Base-by-base conservation (phyloP, 1,140 invertebrate species). In the Muscidifurax raptorellus region DNA sequence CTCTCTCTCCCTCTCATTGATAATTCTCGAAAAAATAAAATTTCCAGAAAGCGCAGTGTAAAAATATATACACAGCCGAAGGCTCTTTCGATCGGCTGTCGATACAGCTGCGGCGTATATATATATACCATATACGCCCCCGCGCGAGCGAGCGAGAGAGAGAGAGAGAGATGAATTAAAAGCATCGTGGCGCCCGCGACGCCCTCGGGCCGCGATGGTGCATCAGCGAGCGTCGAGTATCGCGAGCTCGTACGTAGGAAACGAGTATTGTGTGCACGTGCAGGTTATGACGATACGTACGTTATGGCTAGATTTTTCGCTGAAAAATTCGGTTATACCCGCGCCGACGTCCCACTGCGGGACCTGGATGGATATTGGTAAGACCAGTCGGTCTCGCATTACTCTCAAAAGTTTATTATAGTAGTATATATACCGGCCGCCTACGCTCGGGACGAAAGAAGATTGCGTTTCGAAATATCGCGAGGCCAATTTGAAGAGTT, bases 111-210 rank as follows among this genome's bases (percentile, higher is more conserved):
- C 44, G 22, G 52, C 22, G 52, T 22, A 59, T 22, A 59, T 18
- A 59, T 3, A 7, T 59, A 59, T 22, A 22, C 52, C 52, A 59
- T 3, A 7, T 59, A 59, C 52, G 52, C 52, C 52, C 52, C 52
- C 52, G 52, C 52, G 52, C 52, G 0, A 18, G 18, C 18, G 47
- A 22, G 52, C 52, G 52, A n/a, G n/a, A n/a, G n/a, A n/a, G n/a
- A n/a, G n/a, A n/a, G n/a, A n/a, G n/a, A n/a, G n/a, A n/a, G n/a
- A 59, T 59, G 52, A 59, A 59, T 59, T 59, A 59, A 59, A 59
- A 59, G 15, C 52, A 59, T 59, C 52, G 52, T 59, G 52, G 52
- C 52, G 52, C 52, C 52, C 52, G 52, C 52, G 22, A 59, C 4
- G 52, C 52, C 52, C 52, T 59, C 52, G 15, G 52, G 52, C 52